Conservation (phyloP, 1,140 invertebrate species). For the Oppia nitens region DNA sequence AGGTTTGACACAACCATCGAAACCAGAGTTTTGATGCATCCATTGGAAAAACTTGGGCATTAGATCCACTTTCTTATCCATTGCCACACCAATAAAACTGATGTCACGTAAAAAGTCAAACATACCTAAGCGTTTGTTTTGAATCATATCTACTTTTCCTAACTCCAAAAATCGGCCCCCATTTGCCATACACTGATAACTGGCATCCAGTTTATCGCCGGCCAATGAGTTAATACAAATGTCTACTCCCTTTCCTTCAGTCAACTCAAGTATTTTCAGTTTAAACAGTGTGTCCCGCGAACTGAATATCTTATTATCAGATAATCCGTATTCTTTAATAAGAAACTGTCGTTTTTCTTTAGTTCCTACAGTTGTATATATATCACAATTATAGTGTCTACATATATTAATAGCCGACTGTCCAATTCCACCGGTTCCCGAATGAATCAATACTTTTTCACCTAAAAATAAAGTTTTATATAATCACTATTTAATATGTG, state of each 20-base stretch:
- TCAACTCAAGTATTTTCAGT: conserved; percentile 56
- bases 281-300: conserved; percentile 83
- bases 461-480: no score
- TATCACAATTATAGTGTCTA: conserved; percentile 60
- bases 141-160: conserved; percentile 86
- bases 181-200: conserved; percentile 65
- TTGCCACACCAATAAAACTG: conserved; percentile 82
- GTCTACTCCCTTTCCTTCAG: conserved; percentile 50
- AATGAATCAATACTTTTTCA: conserved; percentile 77
- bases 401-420: conserved; percentile 88
- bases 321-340: conserved; percentile 63
- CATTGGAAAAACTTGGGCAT: conserved; percentile 64
- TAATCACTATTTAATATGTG: no score
- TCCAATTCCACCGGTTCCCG: conserved; percentile 86
- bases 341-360: conserved; percentile 74
- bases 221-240: no score
- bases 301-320: conserved; percentile 69
- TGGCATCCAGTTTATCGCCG: no score
- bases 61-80: no score
- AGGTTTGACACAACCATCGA: no score
- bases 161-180: conserved; percentile 91
- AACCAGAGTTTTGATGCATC: conserved; percentile 60
- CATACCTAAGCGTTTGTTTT: conserved; percentile 61
- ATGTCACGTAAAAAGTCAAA: conserved; percentile 84
- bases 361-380: conserved; percentile 75